Conservation (phyloP, 2,797 vertebrate genomes). For the Sebastes taczanowskii region DNA sequence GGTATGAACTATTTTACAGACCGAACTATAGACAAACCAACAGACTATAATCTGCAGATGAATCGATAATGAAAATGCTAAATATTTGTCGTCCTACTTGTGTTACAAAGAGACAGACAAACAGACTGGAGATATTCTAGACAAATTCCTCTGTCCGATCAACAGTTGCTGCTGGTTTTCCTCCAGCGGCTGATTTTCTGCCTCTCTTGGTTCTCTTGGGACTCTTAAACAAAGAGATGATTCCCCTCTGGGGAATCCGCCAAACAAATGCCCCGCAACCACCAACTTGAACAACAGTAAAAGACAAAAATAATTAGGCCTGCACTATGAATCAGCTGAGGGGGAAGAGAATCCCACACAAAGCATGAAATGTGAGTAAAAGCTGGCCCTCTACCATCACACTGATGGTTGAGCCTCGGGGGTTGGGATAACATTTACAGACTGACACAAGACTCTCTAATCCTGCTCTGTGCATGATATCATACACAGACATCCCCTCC, state of each 20-base stretch:
- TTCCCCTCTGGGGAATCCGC: slow-evolving; percentile 46
- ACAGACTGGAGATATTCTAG: background rate
- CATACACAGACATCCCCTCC: slow-evolving; percentile 2
- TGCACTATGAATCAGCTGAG: slow-evolving; percentile 48
- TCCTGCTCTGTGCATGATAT: slow-evolving; percentile 11
- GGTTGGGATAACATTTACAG: slow-evolving; percentile 48
- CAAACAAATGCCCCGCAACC: slow-evolving; percentile 60
- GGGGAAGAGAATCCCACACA: slow-evolving; percentile 30
- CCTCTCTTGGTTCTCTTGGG: slow-evolving; percentile 45
- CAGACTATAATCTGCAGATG: background rate
- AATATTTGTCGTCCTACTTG: background rate
- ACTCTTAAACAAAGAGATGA: slow-evolving; percentile 67
- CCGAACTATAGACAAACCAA: background rate
- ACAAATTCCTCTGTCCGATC: slow-evolving; percentile 53
- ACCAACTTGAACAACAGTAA: slow-evolving; percentile 35
- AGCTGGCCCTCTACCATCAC: slow-evolving; percentile 15
- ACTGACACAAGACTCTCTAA: slow-evolving; percentile 31
- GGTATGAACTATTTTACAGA: background rate
- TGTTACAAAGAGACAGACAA: background rate
- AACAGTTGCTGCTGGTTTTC: slow-evolving; percentile 65
- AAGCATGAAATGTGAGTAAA: slow-evolving; percentile 55
- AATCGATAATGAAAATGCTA: background rate
- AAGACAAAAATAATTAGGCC: slow-evolving; percentile 62
- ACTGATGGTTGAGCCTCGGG: slow-evolving; percentile 26
- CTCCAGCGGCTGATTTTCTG: slow-evolving; percentile 37